Percentiles rank a stretch among this genome's conserved stretches.
phyloP scores from a whole-genome alignment of 2,113 vertebrate species.

The Cettia cetti region DNA sequence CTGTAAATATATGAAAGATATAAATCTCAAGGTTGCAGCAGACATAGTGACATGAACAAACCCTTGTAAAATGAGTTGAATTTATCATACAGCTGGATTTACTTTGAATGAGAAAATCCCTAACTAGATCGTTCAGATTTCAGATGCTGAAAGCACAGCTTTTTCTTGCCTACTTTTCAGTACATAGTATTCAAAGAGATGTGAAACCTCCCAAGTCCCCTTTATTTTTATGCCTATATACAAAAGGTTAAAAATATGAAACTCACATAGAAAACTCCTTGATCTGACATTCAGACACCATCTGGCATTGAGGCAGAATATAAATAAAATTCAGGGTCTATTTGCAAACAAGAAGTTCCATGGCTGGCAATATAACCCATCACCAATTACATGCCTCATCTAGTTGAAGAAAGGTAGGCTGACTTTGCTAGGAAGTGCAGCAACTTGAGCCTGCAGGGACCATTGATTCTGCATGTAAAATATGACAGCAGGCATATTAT shows the following conservation, averaged over 20 bases:
- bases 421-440: background rate
- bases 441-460: background rate
- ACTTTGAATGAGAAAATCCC: background rate
- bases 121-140: background rate
- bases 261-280: background rate
- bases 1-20: background rate
- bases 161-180: background rate
- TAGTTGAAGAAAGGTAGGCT: conserved; percentile 19
- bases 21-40: background rate
- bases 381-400: conserved; percentile 33
- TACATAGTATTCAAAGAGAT: background rate
- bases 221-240: background rate
- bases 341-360: background rate
- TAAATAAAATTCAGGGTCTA: background rate
- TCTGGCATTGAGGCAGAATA: background rate
- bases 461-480: background rate
- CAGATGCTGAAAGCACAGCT: background rate
- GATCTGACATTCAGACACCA: background rate
- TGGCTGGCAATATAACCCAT: background rate
- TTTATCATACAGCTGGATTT: background rate
- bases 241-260: background rate
- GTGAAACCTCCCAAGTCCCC: background rate
- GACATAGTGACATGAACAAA: background rate
- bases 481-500: background rate
- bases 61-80: background rate